Evolutionary conservation across 2,113 vertebrate genomes (phyloP).

Genomic region (Microcebus tavaratra): DNA sequence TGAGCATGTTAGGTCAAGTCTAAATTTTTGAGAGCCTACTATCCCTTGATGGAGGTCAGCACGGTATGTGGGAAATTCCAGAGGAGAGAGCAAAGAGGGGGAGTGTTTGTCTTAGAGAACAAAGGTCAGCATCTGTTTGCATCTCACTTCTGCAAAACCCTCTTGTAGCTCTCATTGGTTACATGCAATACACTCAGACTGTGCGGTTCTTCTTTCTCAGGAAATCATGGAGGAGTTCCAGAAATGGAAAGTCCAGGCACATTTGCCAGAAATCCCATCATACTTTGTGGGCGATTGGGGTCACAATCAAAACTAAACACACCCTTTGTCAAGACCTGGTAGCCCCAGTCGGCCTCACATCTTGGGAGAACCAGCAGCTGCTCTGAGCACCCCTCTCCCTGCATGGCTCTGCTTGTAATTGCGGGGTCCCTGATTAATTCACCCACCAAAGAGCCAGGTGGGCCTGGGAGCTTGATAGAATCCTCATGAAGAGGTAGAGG

Average conservation of each 20-base stretch:
- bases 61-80: neutral
- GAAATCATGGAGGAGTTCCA: slow-evolving; percentile 11
- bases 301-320: neutral
- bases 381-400: neutral
- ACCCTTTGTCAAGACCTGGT: neutral
- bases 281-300: neutral
- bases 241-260: neutral
- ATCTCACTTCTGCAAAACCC: neutral
- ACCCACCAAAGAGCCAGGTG: neutral
- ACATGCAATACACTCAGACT: too few relatives aligned
- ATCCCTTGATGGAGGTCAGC: neutral
- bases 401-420: neutral
- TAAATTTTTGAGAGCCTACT: neutral
- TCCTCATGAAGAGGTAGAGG: neutral
- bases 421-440: neutral
- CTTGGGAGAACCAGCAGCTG: neutral
- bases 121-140: neutral
- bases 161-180: neutral
- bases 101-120: neutral
- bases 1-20: neutral
- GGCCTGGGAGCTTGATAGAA: neutral
- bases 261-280: slow-evolving; percentile 9
- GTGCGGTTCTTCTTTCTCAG: neutral
- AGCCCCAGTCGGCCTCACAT: neutral
- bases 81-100: neutral